Percentiles rank a stretch among this genome's conserved stretches.
Conservation (phyloP, 1,140 invertebrate genomes). For the Drosophila kohkoa region DNA sequence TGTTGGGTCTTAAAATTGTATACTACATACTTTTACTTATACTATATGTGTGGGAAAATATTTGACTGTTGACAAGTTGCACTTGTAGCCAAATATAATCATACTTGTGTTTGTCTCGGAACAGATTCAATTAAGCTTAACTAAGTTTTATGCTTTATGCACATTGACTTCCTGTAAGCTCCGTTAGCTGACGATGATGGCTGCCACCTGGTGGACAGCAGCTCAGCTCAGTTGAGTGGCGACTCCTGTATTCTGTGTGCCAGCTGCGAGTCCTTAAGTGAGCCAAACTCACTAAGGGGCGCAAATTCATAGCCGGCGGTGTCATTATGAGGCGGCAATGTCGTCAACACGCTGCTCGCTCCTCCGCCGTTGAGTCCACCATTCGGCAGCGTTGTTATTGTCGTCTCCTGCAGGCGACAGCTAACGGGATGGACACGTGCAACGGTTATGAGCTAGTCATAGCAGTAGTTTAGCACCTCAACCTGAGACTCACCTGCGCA, state of each 20-base stretch:
- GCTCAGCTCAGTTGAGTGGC: slow-evolving; percentile 57
- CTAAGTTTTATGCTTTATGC: slow-evolving; percentile 13
- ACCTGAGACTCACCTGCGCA: slow-evolving; percentile 70
- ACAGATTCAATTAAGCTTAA: slow-evolving; percentile 32
- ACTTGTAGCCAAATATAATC: slow-evolving; percentile 3
- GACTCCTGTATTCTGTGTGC: slow-evolving; percentile 61
- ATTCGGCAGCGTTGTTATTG: slow-evolving; percentile 75
- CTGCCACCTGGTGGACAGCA: neutral
- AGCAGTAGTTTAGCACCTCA: too few relatives aligned
- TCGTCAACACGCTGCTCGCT: slow-evolving; percentile 30
- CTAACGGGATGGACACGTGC: slow-evolving; percentile 10
- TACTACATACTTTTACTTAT: too few relatives aligned
- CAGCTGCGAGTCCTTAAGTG: slow-evolving; percentile 38
- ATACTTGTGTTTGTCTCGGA: neutral
- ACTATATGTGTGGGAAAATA: too few relatives aligned
- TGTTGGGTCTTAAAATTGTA: too few relatives aligned
- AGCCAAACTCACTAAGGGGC: slow-evolving; percentile 52
- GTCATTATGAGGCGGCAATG: slow-evolving; percentile 41
- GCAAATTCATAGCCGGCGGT: slow-evolving; percentile 54
- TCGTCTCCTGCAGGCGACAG: slow-evolving; percentile 79
- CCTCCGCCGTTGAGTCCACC: slow-evolving; percentile 57
- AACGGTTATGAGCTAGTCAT: neutral
- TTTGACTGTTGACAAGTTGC: neutral
- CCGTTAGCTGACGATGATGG: slow-evolving; percentile 34
- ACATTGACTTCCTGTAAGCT: slow-evolving; percentile 69